Percentiles rank a stretch among this genome's conserved stretches.
These are phyloP conservation scores for Myotis pilosus DNA, from an alignment of 2,797 vertebrate genomes.

Conservation along the genomic window DNA sequence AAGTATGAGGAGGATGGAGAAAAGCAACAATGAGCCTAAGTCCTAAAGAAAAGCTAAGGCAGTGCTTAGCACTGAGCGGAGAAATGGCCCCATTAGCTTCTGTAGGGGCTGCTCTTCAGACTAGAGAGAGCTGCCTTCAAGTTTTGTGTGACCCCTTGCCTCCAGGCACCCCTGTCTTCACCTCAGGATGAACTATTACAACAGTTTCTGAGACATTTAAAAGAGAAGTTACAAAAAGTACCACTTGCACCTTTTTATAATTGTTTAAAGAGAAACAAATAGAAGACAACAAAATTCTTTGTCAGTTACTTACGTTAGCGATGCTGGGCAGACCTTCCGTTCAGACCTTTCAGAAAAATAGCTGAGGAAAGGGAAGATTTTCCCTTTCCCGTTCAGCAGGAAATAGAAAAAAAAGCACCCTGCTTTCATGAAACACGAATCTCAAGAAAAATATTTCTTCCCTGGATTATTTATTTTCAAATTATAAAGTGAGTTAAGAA, in stretches of 20 bases:
- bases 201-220: neutral
- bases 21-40: neutral
- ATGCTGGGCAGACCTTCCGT: neutral
- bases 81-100: neutral
- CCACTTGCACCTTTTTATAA: neutral
- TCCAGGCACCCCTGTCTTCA: neutral
- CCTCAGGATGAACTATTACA: neutral
- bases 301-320: neutral
- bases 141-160: neutral
- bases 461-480: neutral
- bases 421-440: neutral
- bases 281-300: neutral
- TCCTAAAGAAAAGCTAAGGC: neutral
- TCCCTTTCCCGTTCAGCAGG: neutral
- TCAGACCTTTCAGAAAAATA: neutral
- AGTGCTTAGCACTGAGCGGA: neutral
- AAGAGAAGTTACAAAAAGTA: neutral
- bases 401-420: neutral
- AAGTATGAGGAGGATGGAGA: neutral
- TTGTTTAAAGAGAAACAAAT: conserved; percentile 32
- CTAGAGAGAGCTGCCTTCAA: neutral
- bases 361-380: neutral
- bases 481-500: conserved; percentile 7
- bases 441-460: neutral
- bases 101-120: neutral